A percentile compares a stretch with the other conserved stretches of the same genome.
phyloP scores from a whole-genome alignment of 2,888 invertebrate genomes.

The Apocheima hispidaria region DNA sequence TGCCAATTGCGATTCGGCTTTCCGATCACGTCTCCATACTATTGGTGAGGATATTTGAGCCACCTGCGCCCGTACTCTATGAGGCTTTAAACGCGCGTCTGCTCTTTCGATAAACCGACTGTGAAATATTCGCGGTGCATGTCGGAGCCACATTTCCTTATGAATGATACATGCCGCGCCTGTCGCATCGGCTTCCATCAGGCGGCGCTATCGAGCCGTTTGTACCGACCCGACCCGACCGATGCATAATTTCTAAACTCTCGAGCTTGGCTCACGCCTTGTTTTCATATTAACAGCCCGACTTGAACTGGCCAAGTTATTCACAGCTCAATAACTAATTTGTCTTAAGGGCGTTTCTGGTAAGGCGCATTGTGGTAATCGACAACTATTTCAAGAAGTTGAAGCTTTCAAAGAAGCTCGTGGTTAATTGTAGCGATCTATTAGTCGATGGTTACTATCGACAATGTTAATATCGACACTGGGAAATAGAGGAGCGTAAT shows the following conservation, averaged over 20 bases:
- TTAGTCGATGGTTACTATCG: neutral
- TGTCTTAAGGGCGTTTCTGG: slow-evolving; percentile 12
- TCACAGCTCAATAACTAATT: slow-evolving; percentile 42
- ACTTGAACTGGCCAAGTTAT: slow-evolving; percentile 46
- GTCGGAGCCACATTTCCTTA: slow-evolving; percentile 75
- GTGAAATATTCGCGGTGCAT: slow-evolving; percentile 81
- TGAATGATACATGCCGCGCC: slow-evolving; percentile 81
- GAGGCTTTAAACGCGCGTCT: slow-evolving; percentile 81
- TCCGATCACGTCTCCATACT: slow-evolving; percentile 83
- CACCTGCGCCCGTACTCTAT: slow-evolving; percentile 83
- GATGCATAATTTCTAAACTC: slow-evolving; percentile 65
- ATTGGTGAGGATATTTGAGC: slow-evolving; percentile 83
- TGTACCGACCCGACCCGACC: slow-evolving; percentile 49
- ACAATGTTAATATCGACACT: neutral
- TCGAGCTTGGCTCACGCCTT: slow-evolving; percentile 48
- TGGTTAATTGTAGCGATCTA: slow-evolving; percentile 19
- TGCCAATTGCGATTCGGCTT: slow-evolving; percentile 79
- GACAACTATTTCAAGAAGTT: slow-evolving; percentile 28
- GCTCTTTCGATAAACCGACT: slow-evolving; percentile 82
- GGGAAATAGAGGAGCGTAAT: neutral
- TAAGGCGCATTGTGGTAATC: slow-evolving; percentile 22
- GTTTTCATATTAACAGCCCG: slow-evolving; percentile 42
- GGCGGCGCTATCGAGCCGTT: slow-evolving; percentile 57
- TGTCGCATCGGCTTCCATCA: slow-evolving; percentile 53
- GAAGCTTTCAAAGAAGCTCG: slow-evolving; percentile 21